Percentiles rank a stretch among this genome's conserved stretches.
phyloP scores from a whole-genome alignment of 2,797 vertebrate genomes.

The Rhodeus uyekii region DNA sequence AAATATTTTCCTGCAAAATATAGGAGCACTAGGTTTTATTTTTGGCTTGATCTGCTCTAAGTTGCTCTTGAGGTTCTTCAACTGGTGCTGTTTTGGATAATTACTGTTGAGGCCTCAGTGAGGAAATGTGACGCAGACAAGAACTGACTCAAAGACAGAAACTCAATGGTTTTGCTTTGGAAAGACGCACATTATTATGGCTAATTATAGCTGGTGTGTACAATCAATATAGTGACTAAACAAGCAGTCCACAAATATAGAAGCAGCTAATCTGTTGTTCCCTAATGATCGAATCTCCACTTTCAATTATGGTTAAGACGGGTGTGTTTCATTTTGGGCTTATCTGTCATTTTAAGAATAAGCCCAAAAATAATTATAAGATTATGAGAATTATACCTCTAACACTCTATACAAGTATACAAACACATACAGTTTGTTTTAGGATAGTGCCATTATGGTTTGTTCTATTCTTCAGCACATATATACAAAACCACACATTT shows the following conservation, averaged over 20 bases:
- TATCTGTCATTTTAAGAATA: not conserved
- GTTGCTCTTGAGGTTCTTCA: conserved; percentile 7
- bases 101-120: not conserved
- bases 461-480: not conserved
- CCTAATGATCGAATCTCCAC: not conserved
- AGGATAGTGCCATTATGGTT: not conserved
- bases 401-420: not conserved
- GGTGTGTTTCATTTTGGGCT: not conserved
- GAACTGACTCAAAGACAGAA: not conserved
- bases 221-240: not conserved
- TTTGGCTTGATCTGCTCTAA: not conserved
- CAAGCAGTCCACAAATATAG: not conserved
- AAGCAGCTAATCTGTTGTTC: not conserved
- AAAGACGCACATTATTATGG: not conserved
- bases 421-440: not conserved
- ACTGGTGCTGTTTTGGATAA: conserved; percentile 11
- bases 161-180: not conserved
- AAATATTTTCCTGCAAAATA: not conserved
- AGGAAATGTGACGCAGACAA: conserved; percentile 8
- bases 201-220: not conserved
- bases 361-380: too few relatives aligned
- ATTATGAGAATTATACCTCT: too few relatives aligned
- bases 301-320: not conserved
- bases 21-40: not conserved
- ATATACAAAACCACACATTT: not conserved